Evolutionary conservation across 1,140 invertebrate species (phyloP).

Genomic region (Sminthurinus signatus): DNA sequence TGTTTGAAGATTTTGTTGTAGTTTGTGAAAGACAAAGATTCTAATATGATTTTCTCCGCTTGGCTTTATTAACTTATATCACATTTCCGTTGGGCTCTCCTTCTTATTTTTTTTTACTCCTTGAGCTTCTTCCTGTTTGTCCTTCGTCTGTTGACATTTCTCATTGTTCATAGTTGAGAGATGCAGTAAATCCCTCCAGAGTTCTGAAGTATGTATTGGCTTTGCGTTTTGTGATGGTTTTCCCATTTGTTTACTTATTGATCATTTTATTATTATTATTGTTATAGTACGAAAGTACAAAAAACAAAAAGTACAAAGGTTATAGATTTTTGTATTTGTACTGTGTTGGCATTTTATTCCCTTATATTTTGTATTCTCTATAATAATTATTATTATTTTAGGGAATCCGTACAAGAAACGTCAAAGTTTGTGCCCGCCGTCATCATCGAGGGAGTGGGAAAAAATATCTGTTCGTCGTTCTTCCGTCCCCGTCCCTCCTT

Average conservation of each 20-base stretch:
- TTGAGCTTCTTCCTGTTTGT: too few relatives aligned
- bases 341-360: not conserved
- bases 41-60: too few relatives aligned
- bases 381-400: not conserved
- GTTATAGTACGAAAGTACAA: not conserved
- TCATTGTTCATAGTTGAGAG: too few relatives aligned
- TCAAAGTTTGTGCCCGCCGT: conserved; percentile 9
- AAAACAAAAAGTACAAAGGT: not conserved
- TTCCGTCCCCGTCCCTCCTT: conserved; percentile 8
- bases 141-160: too few relatives aligned
- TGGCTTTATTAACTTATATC: too few relatives aligned
- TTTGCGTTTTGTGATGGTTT: not conserved
- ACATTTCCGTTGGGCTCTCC: too few relatives aligned
- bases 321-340: not conserved
- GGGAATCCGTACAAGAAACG: conserved; percentile 16
- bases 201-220: not conserved
- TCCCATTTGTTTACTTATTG: not conserved
- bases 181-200: too few relatives aligned
- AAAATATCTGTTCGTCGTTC: not conserved
- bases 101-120: too few relatives aligned
- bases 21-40: too few relatives aligned
- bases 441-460: conserved; percentile 2
- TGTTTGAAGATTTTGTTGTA: too few relatives aligned
- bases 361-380: not conserved
- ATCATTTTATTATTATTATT: not conserved